These are phyloP conservation scores for Brachyalestes nurse DNA, from an alignment of 2,797 vertebrate genomes.

Conservation along the genomic window DNA sequence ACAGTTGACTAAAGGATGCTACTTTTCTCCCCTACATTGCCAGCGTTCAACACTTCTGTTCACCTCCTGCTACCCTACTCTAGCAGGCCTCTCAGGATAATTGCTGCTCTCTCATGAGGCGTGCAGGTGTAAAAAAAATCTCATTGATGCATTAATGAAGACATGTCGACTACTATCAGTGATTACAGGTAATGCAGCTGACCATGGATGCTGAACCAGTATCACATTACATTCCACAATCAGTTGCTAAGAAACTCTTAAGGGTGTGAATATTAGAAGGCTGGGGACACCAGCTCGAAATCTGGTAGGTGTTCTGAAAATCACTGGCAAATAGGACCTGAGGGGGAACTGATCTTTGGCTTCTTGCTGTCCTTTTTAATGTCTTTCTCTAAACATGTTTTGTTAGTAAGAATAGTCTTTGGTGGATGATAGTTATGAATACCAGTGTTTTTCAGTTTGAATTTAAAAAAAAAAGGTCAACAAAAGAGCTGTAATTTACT, in stretches of 20 bases:
- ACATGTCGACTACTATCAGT: slow-evolving; percentile 72
- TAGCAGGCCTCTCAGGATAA: slow-evolving; percentile 83
- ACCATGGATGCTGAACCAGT: slow-evolving; percentile 77
- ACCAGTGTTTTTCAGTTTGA: slow-evolving; percentile 62
- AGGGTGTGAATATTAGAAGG: slow-evolving; percentile 61
- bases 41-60: slow-evolving; percentile 59
- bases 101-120: slow-evolving; percentile 68
- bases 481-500: slow-evolving; percentile 62
- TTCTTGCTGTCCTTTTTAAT: slow-evolving; percentile 61
- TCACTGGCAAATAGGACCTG: slow-evolving; percentile 53
- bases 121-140: slow-evolving; percentile 64
- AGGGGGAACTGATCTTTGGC: slow-evolving; percentile 51
- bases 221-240: slow-evolving; percentile 76
- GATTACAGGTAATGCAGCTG: slow-evolving; percentile 64
- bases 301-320: slow-evolving; percentile 52
- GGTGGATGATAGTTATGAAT: slow-evolving; percentile 61
- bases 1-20: slow-evolving; percentile 64
- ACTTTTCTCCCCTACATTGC: slow-evolving; percentile 52
- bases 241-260: slow-evolving; percentile 64
- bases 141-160: slow-evolving; percentile 64
- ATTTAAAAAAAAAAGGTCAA: slow-evolving; percentile 58
- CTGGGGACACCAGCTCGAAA: slow-evolving; percentile 56
- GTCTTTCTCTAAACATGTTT: slow-evolving; percentile 59
- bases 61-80: slow-evolving; percentile 65
- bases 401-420: slow-evolving; percentile 64